Evolutionary conservation across 2,113 vertebrate species (phyloP).

Genomic region (Tachycineta bicolor): DNA sequence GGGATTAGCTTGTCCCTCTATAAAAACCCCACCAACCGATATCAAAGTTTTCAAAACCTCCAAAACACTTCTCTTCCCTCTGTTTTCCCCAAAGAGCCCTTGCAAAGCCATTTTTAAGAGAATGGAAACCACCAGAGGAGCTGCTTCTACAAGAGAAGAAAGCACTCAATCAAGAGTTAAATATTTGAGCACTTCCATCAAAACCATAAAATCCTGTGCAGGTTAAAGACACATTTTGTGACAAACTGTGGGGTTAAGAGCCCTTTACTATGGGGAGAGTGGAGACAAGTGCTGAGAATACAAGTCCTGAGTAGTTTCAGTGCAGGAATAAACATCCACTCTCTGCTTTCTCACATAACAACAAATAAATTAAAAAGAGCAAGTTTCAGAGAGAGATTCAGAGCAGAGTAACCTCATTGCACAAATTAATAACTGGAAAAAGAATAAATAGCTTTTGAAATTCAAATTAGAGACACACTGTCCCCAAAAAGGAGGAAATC

Average conservation of each 20-base stretch:
- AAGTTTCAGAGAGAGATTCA: neutral
- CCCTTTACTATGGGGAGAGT: neutral
- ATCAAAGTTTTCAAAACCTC: neutral
- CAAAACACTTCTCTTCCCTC: neutral
- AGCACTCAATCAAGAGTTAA: neutral
- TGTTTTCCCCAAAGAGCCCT: neutral
- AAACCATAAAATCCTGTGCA: neutral
- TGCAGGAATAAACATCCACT: neutral
- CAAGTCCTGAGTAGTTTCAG: neutral
- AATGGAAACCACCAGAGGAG: neutral
- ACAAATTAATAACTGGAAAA: neutral
- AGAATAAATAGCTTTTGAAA: neutral
- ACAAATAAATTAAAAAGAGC: neutral
- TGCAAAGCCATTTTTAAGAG: neutral
- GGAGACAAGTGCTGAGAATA: neutral
- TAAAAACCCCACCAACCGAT: neutral
- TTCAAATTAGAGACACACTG: neutral
- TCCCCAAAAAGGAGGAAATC: neutral
- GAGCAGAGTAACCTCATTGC: neutral
- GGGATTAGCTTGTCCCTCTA: neutral
- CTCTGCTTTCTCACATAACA: neutral
- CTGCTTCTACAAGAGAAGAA: neutral
- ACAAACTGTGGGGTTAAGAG: neutral
- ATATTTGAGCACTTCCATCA: neutral
- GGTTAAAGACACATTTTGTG: neutral